A percentile compares a stretch with the other conserved stretches of the same genome.
Conservation (phyloP, 1,140 invertebrate genomes). For the Hycleus cichorii region DNA sequence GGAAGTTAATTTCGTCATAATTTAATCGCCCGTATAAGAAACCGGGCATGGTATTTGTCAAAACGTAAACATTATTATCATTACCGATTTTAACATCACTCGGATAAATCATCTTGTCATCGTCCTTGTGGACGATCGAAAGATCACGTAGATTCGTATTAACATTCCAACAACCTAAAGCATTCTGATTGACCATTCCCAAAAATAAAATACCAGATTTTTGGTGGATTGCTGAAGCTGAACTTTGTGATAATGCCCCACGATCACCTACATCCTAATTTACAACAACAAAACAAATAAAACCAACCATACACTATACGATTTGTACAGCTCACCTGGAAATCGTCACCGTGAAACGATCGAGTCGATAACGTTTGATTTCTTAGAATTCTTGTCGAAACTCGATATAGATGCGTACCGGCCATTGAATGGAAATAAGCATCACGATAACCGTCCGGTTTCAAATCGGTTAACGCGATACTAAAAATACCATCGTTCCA, state of each 20-base stretch:
- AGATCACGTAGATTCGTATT: slow-evolving; percentile 50
- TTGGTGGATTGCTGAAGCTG: slow-evolving; percentile 52
- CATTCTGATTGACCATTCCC: slow-evolving; percentile 56
- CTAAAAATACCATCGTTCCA: slow-evolving; percentile 71
- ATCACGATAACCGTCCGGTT: slow-evolving; percentile 46
- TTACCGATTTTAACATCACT: slow-evolving; percentile 42
- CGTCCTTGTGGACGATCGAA: slow-evolving; percentile 51
- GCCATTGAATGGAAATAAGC: slow-evolving; percentile 66
- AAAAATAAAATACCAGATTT: slow-evolving; percentile 52
- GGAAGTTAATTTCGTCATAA: slow-evolving; percentile 50
- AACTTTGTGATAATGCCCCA: slow-evolving; percentile 51
- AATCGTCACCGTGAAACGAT: slow-evolving; percentile 51
- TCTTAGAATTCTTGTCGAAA: slow-evolving; percentile 57
- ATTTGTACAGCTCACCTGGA: slow-evolving; percentile 29
- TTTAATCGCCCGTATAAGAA: slow-evolving; percentile 52
- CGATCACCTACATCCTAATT: slow-evolving; percentile 49
- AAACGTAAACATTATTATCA: slow-evolving; percentile 50
- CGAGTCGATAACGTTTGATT: slow-evolving; percentile 50
- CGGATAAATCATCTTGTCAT: slow-evolving; percentile 57
- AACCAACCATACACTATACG: neutral
- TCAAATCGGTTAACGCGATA: slow-evolving; percentile 50
- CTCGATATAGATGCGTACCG: slow-evolving; percentile 55
- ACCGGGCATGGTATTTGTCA: slow-evolving; percentile 52
- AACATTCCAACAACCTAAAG: slow-evolving; percentile 63
- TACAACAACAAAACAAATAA: slow-evolving; percentile 2